These are phyloP conservation scores for Macrophya alboannulata DNA, from an alignment of 2,888 invertebrate genomes.

Conservation along the genomic window DNA sequence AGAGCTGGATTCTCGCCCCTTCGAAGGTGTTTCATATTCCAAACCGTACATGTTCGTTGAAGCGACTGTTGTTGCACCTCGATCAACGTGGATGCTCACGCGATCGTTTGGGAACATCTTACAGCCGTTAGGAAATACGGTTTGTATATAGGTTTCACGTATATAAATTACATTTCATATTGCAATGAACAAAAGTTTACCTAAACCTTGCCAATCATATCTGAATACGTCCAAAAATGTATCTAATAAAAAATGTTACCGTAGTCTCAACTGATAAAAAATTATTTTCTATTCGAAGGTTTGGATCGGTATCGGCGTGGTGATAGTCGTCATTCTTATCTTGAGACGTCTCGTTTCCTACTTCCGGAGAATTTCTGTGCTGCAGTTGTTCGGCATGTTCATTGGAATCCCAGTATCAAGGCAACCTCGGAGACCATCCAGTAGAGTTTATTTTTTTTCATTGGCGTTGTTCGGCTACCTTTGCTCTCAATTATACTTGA, in stretches of 20 bases:
- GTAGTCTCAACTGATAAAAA: neutral
- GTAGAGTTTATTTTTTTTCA: neutral
- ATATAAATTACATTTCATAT: neutral
- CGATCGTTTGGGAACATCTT: neutral
- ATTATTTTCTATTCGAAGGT: slow-evolving; percentile 5
- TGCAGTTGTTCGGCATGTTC: neutral
- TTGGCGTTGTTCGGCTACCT: slow-evolving; percentile 1
- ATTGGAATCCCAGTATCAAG: neutral
- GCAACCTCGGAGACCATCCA: neutral
- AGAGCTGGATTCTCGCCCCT: neutral
- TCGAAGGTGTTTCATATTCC: neutral
- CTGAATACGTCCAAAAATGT: neutral
- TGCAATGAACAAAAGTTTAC: neutral
- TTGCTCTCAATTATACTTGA: slow-evolving; percentile 15
- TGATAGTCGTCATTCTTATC: neutral
- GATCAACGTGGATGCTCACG: neutral
- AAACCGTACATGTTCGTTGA: slow-evolving; percentile 1
- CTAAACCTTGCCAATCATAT: neutral
- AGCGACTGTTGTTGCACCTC: slow-evolving; percentile 30
- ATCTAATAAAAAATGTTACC: neutral
- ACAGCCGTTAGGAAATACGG: neutral
- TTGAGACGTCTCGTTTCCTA: neutral
- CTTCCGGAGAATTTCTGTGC: neutral
- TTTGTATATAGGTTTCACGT: neutral
- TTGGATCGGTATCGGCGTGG: slow-evolving; percentile 16